phyloP scores from a whole-genome alignment of 2,888 invertebrate genomes.

The Drosophila cyrtoloma region DNA sequence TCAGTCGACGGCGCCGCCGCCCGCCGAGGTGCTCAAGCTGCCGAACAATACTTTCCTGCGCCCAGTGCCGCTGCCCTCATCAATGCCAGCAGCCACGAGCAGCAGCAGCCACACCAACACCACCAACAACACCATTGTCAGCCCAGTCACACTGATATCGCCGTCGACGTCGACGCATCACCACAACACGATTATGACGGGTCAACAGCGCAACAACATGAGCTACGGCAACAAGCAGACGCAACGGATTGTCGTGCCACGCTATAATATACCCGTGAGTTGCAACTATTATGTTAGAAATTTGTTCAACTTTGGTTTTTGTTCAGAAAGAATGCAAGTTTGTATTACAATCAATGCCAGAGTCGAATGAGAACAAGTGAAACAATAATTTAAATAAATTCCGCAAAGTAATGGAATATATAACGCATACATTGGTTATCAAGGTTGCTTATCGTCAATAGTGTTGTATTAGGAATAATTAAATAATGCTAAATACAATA shows the following conservation, averaged over 20 bases:
- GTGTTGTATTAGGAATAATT: not conserved
- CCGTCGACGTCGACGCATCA: constrained; percentile 50
- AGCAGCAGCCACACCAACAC: constrained; percentile 31
- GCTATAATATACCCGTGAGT: constrained; percentile 82
- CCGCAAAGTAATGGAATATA: not conserved
- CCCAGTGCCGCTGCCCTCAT: constrained; percentile 62
- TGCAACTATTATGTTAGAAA: not conserved
- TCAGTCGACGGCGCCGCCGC: constrained; percentile 43
- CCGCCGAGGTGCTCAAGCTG: constrained; percentile 78
- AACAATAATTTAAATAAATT: not conserved
- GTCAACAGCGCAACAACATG: constrained; percentile 50
- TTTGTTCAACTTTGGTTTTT: not conserved
- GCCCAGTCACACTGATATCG: constrained; percentile 45
- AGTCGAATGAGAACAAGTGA: not conserved
- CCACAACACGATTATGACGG: constrained; percentile 33
- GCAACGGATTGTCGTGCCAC: constrained; percentile 72
- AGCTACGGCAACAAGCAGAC: constrained; percentile 43
- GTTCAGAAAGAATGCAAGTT: not conserved
- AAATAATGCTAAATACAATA: not conserved
- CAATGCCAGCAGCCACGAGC: constrained; percentile 37
- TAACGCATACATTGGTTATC: not conserved
- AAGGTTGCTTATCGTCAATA: not conserved
- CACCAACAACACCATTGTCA: constrained; percentile 32
- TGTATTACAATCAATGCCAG: not conserved
- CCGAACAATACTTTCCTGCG: constrained; percentile 83